phyloP scores from a whole-genome alignment of 2,113 vertebrate genomes.

The Procavia capensis region DNA sequence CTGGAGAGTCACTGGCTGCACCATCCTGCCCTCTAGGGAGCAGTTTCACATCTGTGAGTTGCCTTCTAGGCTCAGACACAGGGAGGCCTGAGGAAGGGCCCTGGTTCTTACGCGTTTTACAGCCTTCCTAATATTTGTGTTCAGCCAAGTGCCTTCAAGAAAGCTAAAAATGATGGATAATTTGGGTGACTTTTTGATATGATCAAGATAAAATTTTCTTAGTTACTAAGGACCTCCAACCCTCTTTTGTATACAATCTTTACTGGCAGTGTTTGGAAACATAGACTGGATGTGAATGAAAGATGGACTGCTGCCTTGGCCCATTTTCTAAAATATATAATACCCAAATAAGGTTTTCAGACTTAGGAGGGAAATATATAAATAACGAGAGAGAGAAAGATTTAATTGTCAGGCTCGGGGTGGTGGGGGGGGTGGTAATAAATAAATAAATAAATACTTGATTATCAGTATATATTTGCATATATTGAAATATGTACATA shows the following conservation, averaged over 20 bases:
- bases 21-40: slow-evolving; percentile 4
- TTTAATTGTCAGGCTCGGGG: too few relatives aligned
- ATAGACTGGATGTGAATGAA: neutral
- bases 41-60: too few relatives aligned
- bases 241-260: neutral
- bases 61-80: neutral
- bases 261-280: neutral
- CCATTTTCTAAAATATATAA: slow-evolving; percentile 7
- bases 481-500: too few relatives aligned
- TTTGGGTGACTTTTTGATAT: slow-evolving; percentile 9
- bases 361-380: neutral
- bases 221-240: neutral
- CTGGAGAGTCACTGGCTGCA: slow-evolving; percentile 23
- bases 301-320: neutral
- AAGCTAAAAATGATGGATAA: neutral
- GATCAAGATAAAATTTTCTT: neutral
- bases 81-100: neutral
- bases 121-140: neutral
- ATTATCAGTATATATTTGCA: too few relatives aligned
- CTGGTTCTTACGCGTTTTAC: neutral
- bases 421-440: too few relatives aligned
- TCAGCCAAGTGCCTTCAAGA: too few relatives aligned
- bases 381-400: too few relatives aligned
- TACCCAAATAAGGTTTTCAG: neutral
- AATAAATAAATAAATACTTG: too few relatives aligned